Evolutionary conservation across 2,113 vertebrate genomes (phyloP).

Genomic region (Centropus bengalensis): DNA sequence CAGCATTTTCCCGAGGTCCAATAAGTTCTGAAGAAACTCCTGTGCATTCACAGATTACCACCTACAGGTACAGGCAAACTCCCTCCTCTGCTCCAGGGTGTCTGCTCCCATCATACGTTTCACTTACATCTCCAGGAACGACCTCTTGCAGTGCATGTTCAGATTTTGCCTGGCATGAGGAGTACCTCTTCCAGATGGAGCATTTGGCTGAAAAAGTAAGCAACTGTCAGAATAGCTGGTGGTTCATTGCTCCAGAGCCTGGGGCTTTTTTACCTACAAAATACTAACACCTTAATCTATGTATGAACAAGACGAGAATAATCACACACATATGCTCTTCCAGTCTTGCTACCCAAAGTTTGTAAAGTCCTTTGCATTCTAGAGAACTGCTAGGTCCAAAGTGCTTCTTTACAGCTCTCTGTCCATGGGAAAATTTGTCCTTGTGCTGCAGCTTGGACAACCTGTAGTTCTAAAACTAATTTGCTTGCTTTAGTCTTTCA

Average conservation of each 20-base stretch:
- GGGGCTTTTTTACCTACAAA: background rate
- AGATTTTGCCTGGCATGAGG: background rate
- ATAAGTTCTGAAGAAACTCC: background rate
- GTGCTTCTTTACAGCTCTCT: background rate
- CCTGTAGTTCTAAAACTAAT: background rate
- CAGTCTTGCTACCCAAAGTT: background rate
- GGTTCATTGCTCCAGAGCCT: background rate
- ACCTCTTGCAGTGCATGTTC: background rate
- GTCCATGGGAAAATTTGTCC: background rate
- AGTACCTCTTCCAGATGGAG: background rate
- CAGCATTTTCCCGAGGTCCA: background rate
- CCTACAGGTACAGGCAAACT: background rate
- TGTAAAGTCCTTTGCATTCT: background rate
- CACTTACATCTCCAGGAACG: accelerated
- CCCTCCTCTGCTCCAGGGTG: background rate
- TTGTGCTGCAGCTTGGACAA: background rate
- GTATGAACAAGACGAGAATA: background rate
- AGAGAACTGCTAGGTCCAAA: background rate
- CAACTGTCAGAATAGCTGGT: background rate
- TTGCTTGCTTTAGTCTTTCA: background rate
- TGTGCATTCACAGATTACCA: background rate
- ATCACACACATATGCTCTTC: background rate
- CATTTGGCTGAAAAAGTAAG: background rate
- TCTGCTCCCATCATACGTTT: accelerated
- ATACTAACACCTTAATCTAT: background rate